Base-by-base conservation (phyloP, 2,797 vertebrate genomes). In the Iguana delicatissima region DNA sequence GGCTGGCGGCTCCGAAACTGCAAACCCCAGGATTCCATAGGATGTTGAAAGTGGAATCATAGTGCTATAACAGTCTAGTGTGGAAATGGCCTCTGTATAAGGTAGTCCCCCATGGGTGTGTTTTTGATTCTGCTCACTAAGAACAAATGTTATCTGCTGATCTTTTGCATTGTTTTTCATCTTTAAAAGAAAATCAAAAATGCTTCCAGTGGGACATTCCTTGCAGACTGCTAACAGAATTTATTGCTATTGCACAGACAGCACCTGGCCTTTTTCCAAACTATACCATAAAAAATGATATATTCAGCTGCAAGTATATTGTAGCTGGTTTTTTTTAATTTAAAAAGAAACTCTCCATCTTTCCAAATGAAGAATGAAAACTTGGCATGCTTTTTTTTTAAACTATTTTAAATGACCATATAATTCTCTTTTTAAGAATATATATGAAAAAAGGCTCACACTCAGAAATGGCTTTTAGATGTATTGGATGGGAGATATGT, bases 171-270 rank as follows among this genome's bases (percentile, higher is more conserved):
- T 29, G 4, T 18, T 46, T 84, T 35, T 14, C 79, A 55, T 80
- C 46, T 16, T 46, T 46, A 46, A 22, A 20, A n/a, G 12, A 52
- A 80, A 24, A 42, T 77, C 20, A 62, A 57, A 55, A 29, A 24
- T 26, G 35, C 29, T 55, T 72, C 84, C 67, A 72, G 42, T n/a
- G 76, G 50, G n/a, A 5, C 0, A 20, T 64, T 0, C 69, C 77
- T 88, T 83, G 0, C 16, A 85, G 90, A 13, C 87, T 74, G 12
- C 6, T 14, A 35, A 4, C 87, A 59, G 1, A 76, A 8, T 91
- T 92, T 90, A n/a, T 64, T 74, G 84, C 29, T 32, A 55, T 85
- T 35, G 12, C 87, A 4, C 42, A 86, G 50, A 22, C 18, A 85
- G 88, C 74, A 32, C 57, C 32, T 26, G 72, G 46, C 79, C 83